Evolutionary conservation across 1,140 invertebrate species (phyloP).

Genomic region (Drosophila chauvacae): DNA sequence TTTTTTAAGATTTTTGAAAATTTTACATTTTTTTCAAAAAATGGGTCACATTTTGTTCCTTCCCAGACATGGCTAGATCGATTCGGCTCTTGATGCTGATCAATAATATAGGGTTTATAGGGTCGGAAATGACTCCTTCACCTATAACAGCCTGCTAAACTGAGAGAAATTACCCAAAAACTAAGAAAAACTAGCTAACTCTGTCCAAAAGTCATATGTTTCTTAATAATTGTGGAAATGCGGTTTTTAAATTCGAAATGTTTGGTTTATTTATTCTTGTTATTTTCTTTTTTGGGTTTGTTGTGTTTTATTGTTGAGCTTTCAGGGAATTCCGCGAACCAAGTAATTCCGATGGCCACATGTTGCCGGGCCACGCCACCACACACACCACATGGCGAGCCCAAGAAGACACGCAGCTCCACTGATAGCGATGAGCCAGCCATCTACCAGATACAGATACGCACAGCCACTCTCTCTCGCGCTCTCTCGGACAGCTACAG

Average conservation of each 20-base stretch:
- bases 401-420: conserved; percentile 8
- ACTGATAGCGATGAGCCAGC: conserved; percentile 21
- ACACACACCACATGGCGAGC: conserved; percentile 22
- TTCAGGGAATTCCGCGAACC: conserved; percentile 26
- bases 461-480: conserved; percentile 8
- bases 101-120: too few relatives aligned
- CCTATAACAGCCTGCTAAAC: too few relatives aligned
- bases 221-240: background rate
- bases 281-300: background rate
- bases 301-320: background rate
- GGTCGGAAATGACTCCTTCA: too few relatives aligned
- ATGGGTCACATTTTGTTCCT: too few relatives aligned
- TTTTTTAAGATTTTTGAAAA: too few relatives aligned
- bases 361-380: conserved; percentile 25
- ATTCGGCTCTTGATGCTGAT: too few relatives aligned
- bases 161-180: too few relatives aligned
- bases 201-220: background rate
- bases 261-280: conserved; percentile 7
- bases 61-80: too few relatives aligned
- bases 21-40: too few relatives aligned
- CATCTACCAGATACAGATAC: conserved; percentile 34
- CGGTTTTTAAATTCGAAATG: background rate
- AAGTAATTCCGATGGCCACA: conserved; percentile 24
- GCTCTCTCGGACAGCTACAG: background rate
- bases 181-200: too few relatives aligned